Evolutionary conservation across 2,888 invertebrate genomes (phyloP).

Genomic region (Cecidostiba fungosa): DNA sequence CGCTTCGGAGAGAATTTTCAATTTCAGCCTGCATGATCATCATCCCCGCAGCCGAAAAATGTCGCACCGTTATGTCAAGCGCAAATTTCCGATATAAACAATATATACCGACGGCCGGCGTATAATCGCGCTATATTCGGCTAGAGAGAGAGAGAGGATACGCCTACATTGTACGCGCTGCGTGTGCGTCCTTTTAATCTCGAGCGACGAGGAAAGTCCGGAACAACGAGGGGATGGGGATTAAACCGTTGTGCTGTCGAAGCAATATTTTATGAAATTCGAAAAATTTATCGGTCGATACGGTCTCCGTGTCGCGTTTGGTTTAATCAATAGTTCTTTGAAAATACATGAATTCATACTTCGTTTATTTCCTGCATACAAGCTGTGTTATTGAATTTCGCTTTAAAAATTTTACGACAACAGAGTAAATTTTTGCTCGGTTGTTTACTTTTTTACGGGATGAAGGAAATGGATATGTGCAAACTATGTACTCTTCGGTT

Average conservation of each 20-base stretch:
- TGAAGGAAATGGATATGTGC: neutral
- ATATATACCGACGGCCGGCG: neutral
- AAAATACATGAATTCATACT: neutral
- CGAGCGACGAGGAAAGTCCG: neutral
- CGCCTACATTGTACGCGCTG: neutral
- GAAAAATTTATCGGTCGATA: slow-evolving; percentile 38
- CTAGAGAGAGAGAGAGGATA: neutral
- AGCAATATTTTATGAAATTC: slow-evolving; percentile 23
- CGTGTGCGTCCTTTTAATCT: slow-evolving; percentile 17
- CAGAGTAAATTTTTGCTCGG: neutral
- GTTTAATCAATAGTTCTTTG: slow-evolving; percentile 29
- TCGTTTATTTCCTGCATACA: neutral
- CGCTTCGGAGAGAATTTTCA: slow-evolving; percentile 21
- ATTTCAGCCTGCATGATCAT: neutral
- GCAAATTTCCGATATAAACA: slow-evolving; percentile 31
- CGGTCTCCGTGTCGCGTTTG: neutral
- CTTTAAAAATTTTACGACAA: neutral
- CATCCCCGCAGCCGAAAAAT: neutral
- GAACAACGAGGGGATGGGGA: neutral
- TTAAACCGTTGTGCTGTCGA: neutral
- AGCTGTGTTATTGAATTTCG: neutral
- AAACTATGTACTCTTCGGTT: neutral
- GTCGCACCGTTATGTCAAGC: slow-evolving; percentile 1
- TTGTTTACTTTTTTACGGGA: neutral
- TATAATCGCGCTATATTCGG: slow-evolving; percentile 41